Percentiles rank a stretch among this genome's conserved stretches.
phyloP scores from a whole-genome alignment of 2,888 invertebrate genomes.

The Willowsia nigromaculata region DNA sequence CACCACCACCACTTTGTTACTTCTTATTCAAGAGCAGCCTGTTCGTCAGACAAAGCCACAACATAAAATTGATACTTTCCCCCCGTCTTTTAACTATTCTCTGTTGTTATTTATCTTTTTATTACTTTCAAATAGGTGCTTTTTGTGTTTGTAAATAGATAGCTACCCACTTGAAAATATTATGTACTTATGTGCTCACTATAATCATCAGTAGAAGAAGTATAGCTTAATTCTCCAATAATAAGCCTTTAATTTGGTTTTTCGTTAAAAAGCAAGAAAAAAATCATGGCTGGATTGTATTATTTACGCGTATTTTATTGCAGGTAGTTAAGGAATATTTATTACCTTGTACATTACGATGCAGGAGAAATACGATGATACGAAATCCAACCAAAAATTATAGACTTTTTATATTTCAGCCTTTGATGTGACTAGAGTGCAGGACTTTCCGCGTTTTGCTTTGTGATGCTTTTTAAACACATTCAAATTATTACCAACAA shows the following conservation, averaged over 20 bases:
- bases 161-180: not conserved
- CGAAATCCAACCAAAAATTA: not conserved
- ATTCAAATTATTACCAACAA: too few species aligned
- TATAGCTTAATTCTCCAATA: conserved; percentile 49
- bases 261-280: not conserved
- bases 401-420: not conserved
- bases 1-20: not conserved
- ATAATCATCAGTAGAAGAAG: not conserved
- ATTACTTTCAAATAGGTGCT: conserved; percentile 5
- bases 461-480: not conserved
- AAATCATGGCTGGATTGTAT: not conserved
- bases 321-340: conserved; percentile 68
- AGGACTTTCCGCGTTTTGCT: not conserved
- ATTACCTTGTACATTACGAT: conserved; percentile 32
- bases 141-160: conserved; percentile 29
- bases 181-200: not conserved
- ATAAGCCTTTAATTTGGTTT: conserved; percentile 43
- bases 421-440: not conserved
- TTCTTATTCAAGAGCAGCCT: not conserved
- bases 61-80: conserved; percentile 16
- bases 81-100: not conserved
- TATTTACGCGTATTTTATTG: conserved; percentile 56
- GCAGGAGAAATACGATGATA: not conserved
- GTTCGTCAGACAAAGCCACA: not conserved
- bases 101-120: conserved; percentile 19